Conservation (phyloP, 2,888 invertebrate species). For the Mylabris sibirica region DNA sequence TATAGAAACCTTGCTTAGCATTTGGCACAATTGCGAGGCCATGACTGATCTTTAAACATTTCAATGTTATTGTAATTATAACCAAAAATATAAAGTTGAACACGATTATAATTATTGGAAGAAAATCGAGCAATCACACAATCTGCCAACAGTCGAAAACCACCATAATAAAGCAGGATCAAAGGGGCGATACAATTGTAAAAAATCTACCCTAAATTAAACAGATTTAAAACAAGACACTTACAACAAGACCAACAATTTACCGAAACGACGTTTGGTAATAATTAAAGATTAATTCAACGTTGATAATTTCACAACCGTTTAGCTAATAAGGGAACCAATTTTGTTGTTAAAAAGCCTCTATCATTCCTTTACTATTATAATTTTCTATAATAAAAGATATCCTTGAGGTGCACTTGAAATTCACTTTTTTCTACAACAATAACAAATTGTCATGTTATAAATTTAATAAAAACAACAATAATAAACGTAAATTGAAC, state of each 20-base stretch:
- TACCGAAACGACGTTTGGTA: background rate
- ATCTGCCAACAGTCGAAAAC: background rate
- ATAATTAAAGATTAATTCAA: background rate
- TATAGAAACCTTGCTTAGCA: constrained; percentile 49
- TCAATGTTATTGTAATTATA: constrained; percentile 45
- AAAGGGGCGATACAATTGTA: background rate
- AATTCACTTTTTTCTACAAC: constrained; percentile 51
- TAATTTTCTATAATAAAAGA: constrained; percentile 14
- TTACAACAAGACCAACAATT: background rate
- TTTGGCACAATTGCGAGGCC: constrained; percentile 48
- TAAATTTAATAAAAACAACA: constrained; percentile 8
- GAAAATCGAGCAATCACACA: background rate
- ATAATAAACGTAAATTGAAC: background rate
- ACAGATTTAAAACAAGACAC: background rate
- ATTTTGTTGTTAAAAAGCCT: background rate
- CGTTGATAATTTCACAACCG: background rate
- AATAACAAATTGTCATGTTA: constrained; percentile 28
- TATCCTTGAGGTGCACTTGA: constrained; percentile 59
- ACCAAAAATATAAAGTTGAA: background rate
- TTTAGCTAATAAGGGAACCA: background rate
- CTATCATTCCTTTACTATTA: background rate
- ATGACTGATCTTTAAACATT: constrained; percentile 49
- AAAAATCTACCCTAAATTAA: background rate
- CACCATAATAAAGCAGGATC: background rate
- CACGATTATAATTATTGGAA: background rate